Evolutionary conservation across 2,797 vertebrate genomes (phyloP).

Genomic region (Meda fulgida): DNA sequence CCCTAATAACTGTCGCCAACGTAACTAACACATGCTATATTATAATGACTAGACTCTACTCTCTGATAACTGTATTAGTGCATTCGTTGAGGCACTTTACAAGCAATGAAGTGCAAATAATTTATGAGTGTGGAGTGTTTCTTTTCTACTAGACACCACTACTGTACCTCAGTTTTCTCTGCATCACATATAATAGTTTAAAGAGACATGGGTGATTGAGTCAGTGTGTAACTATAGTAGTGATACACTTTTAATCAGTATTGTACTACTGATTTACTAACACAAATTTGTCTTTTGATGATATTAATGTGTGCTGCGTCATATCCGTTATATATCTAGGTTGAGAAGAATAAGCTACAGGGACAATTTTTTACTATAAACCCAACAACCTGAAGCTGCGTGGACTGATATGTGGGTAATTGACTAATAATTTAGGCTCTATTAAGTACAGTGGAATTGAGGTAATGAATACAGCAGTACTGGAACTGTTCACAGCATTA

Average conservation of each 20-base stretch:
- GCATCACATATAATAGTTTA: neutral
- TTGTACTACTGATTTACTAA: neutral
- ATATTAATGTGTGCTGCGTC: no score
- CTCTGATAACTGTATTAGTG: constrained; percentile 11
- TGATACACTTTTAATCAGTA: neutral
- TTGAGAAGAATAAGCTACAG: neutral
- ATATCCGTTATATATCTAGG: neutral
- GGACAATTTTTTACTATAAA: neutral
- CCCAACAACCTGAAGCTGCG: neutral
- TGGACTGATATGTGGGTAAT: constrained; percentile 13
- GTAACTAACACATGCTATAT: neutral
- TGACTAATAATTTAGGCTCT: neutral
- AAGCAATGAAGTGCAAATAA: constrained; percentile 46
- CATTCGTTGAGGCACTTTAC: neutral
- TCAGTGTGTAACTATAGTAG: constrained; percentile 5
- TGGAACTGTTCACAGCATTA: constrained; percentile 10
- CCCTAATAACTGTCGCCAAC: neutral
- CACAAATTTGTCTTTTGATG: neutral
- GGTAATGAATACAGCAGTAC: constrained; percentile 44
- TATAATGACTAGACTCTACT: neutral
- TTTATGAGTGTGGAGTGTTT: constrained; percentile 19
- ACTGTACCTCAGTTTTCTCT: constrained; percentile 6
- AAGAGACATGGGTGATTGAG: neutral
- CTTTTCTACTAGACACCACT: neutral
- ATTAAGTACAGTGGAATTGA: neutral